Base-by-base conservation (phyloP, 2,888 invertebrate species). In the Drosophila hamatofila region DNA sequence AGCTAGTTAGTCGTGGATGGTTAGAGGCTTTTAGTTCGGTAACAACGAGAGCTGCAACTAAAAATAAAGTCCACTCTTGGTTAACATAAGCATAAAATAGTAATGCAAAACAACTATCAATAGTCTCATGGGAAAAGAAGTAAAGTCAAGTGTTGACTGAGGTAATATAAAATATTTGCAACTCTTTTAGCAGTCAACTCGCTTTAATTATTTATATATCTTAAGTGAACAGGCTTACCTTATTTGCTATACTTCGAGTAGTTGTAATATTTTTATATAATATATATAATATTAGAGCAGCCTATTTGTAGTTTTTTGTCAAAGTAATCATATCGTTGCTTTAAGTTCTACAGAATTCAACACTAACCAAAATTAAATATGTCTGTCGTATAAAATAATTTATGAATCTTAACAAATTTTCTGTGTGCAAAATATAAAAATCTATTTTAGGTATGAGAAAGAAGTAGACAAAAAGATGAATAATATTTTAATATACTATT, bases 21-120 rank as follows among this genome's bases (percentile, higher is more conserved):
- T 41, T 57, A 54, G 44, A 39, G 69, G 23, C 68, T 11, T 46
- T 39, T n/a, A 57, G 39, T 59, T 64, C 21, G 58, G 41, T 16
- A 41, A 70, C 14, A 51, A 39, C 12, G 11, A 39, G 30, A 51
- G 44, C 12, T 35, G 21, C 51, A 35, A 35, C 21, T 18, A 27
- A 21, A 62, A 33, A 23, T 25, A 16, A 27, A 23, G 27, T 5
- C n/a, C 21, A 63, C 37, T 62, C 33, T 62, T 30, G 14, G 33
- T 33, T 33, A 62, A 27, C 23, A 62, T 16, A 7, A 7, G 11
- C 48, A 21, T 12, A 42, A 25, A 23, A 37, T 18, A 14, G 16
- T 9, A 61, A 41, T 18, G 60, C 37, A 18, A 39, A 39, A 27
- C 37, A 23, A 39, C 54, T 33, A 41, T 61, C 56, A 25, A 56